Percentiles rank a stretch among this genome's conserved stretches.
Evolutionary conservation across 2,888 invertebrate species (phyloP).

Genomic region (Oegoconia quadripuncta): DNA sequence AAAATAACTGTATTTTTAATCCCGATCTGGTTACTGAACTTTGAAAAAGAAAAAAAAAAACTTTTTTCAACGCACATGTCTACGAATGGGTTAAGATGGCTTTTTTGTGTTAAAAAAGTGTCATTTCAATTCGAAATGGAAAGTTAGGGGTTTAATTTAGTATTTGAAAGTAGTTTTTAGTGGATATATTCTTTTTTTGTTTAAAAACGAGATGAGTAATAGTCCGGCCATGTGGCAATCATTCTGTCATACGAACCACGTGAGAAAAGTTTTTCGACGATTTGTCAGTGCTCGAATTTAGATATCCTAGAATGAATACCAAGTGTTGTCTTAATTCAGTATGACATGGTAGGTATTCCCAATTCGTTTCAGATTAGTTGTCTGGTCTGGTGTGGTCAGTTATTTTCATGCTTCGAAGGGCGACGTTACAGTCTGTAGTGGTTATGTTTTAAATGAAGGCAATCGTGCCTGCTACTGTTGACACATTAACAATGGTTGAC

Average conservation of each 20-base stretch:
- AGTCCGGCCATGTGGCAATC: slow-evolving; percentile 57
- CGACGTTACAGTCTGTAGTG: too few relatives aligned
- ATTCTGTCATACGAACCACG: slow-evolving; percentile 64
- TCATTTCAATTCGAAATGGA: slow-evolving; percentile 72
- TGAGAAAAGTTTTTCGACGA: slow-evolving; percentile 51
- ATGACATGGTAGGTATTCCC: too few relatives aligned
- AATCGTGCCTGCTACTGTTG: too few relatives aligned
- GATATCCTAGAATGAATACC: slow-evolving; percentile 24
- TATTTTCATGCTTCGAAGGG: too few relatives aligned
- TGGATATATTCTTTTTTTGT: slow-evolving; percentile 29
- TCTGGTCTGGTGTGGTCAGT: too few relatives aligned
- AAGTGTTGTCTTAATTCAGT: too few relatives aligned
- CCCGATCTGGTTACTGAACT: slow-evolving; percentile 75
- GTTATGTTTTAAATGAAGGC: too few relatives aligned
- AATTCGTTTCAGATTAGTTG: too few relatives aligned
- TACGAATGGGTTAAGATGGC: slow-evolving; percentile 69
- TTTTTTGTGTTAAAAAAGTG: slow-evolving; percentile 47
- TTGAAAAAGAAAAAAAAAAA: slow-evolving; percentile 39
- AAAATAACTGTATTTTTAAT: slow-evolving; percentile 69
- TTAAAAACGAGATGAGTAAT: slow-evolving; percentile 60
- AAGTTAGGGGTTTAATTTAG: slow-evolving; percentile 70
- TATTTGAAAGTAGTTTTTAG: slow-evolving; percentile 48
- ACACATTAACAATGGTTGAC: too few relatives aligned
- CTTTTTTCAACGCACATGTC: slow-evolving; percentile 46
- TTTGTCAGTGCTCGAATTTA: slow-evolving; percentile 28